Conservation (phyloP, 2,113 vertebrate genomes). For the Notothenia coriiceps region DNA sequence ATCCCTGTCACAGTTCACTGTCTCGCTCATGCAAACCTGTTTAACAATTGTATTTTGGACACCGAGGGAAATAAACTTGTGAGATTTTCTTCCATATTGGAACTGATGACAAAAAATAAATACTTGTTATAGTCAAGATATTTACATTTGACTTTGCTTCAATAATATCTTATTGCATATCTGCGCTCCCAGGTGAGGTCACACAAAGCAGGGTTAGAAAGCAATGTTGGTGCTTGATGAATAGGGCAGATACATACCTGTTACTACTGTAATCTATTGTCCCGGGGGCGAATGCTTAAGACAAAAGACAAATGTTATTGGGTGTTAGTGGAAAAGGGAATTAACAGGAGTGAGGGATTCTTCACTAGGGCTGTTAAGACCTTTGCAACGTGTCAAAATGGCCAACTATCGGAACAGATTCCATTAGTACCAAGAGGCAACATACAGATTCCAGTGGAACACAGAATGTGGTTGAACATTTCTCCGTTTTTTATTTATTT, state of each 20-base stretch:
- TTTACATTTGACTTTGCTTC: background rate
- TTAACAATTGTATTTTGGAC: too few relatives aligned
- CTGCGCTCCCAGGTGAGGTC: too few relatives aligned
- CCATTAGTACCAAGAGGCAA: background rate
- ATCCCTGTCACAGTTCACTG: background rate
- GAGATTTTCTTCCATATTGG: background rate
- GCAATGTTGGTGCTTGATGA: too few relatives aligned
- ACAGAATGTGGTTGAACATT: slow-evolving; percentile 2
- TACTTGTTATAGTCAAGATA: background rate
- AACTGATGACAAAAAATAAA: background rate
- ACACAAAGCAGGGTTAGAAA: too few relatives aligned
- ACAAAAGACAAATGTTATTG: background rate
- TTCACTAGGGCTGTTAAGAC: background rate
- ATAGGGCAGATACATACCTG: too few relatives aligned
- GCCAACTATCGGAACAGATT: background rate
- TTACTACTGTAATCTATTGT: too few relatives aligned
- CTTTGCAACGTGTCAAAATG: background rate
- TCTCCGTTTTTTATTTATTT: background rate
- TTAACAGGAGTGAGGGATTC: background rate
- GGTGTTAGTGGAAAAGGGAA: background rate
- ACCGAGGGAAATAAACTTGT: too few relatives aligned
- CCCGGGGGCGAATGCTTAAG: too few relatives aligned
- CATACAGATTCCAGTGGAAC: background rate
- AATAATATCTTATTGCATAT: background rate
- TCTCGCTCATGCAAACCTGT: background rate